These are phyloP conservation scores for Camelus bactrianus DNA, from an alignment of 2,113 vertebrate genomes.

Conservation along the genomic window DNA sequence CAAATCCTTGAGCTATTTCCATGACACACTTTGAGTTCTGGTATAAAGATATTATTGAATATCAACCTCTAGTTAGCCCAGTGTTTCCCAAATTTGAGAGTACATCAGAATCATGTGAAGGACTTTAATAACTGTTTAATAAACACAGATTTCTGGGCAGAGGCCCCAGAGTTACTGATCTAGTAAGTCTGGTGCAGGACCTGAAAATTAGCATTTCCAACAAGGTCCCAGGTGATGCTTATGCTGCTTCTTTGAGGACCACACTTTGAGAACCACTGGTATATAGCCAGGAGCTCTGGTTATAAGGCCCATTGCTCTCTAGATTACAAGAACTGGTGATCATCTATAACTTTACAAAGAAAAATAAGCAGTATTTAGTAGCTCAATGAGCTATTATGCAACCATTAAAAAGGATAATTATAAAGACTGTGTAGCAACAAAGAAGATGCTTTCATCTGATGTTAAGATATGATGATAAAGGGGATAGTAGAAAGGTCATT, in stretches of 20 bases:
- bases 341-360: background rate
- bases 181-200: background rate
- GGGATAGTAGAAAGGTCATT: background rate
- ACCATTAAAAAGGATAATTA: constrained; percentile 5
- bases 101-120: background rate
- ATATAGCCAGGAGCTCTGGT: background rate
- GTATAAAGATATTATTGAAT: background rate
- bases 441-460: background rate
- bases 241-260: background rate
- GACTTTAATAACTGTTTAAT: background rate
- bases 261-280: background rate
- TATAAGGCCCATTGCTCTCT: background rate
- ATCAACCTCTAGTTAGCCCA: background rate
- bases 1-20: background rate
- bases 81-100: background rate
- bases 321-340: background rate
- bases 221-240: background rate
- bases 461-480: background rate
- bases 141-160: background rate
- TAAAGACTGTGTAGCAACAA: background rate
- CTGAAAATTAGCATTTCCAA: background rate
- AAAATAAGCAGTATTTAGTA: background rate
- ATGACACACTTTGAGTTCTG: background rate
- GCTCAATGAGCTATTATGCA: background rate
- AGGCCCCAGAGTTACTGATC: background rate